Base-by-base conservation (phyloP, 2,797 vertebrate species). In the Gymnothorax javanicus region DNA sequence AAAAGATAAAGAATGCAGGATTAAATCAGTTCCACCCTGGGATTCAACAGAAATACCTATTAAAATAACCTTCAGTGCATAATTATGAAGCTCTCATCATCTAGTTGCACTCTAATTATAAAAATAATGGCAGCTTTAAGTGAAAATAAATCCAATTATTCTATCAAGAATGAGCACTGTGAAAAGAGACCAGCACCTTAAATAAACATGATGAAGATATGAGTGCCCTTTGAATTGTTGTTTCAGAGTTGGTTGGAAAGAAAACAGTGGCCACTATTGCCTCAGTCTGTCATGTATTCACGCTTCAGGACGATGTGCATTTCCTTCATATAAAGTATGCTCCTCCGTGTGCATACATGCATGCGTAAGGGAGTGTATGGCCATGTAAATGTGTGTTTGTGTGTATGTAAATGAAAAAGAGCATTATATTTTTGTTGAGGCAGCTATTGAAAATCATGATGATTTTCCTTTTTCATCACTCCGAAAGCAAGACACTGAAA, bases 101-200 rank as follows among this genome's bases (percentile, higher is more conserved):
- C n/a, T 81, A 81, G 20, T n/a, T 54, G 52, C 23, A 56, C 9
- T 81, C 17, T 52, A 79, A 79, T 79, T 79, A 79, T 52, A 79
- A 79, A 75, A 79, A 52, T 79, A 79, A 79, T 56, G 77, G 77
- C 77, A n/a, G 52, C 52, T 56, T 56, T 81, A 81, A 79, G 75
- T 52, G 50, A 50, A 43, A 54, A 20, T 43, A 79, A 79, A 79
- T 79, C 15, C 0, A 81, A 81, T 81, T 54, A 81, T 20, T 81
- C 50, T 3, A 33, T n/a, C n/a, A 56, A 56, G 20, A 20, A 20
- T 50, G 23, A 52, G 4, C 17, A 81, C 6, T 81, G 20, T 56
- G 77, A 81, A 81, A 43, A 25, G 8, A 50, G 13, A 77, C 50
- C 73, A 11, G 73, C 52, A 33, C 15, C 71, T 75, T 15, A 43